Percentiles rank a stretch among this genome's conserved stretches.
phyloP scores from a whole-genome alignment of 2,797 vertebrate genomes.

The Mallotus villosus region DNA sequence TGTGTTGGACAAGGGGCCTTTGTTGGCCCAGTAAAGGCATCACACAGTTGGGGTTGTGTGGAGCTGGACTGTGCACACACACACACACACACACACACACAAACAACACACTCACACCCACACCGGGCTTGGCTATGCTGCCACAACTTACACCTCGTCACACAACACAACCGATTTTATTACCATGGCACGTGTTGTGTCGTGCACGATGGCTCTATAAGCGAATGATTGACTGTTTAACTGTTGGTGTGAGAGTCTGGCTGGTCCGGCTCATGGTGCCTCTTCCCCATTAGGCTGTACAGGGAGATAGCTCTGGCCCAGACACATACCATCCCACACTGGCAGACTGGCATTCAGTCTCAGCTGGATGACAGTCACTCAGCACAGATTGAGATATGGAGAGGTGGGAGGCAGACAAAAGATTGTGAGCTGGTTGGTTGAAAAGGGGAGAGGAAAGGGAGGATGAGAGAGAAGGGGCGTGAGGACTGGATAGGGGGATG shows the following conservation, averaged over 20 bases:
- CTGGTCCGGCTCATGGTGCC: too few relatives aligned
- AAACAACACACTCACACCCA: not conserved
- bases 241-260: not conserved
- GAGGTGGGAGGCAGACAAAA: too few relatives aligned
- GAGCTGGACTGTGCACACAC: conserved; percentile 4
- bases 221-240: not conserved
- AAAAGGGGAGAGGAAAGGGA: conserved; percentile 9
- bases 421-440: conserved; percentile 29
- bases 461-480: not conserved
- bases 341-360: not conserved
- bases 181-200: not conserved
- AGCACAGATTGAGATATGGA: not conserved
- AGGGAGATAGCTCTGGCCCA: not conserved
- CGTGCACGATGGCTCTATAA: not conserved
- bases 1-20: not conserved
- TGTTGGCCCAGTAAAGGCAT: conserved; percentile 18
- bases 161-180: not conserved
- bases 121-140: not conserved
- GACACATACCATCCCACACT: not conserved
- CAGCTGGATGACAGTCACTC: not conserved
- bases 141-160: not conserved
- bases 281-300: not conserved
- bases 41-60: conserved; percentile 39
- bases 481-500: conserved; percentile 34
- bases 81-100: not conserved